Conservation (phyloP, 1,140 invertebrate genomes). For the Bombus haemorrhoidalis region DNA sequence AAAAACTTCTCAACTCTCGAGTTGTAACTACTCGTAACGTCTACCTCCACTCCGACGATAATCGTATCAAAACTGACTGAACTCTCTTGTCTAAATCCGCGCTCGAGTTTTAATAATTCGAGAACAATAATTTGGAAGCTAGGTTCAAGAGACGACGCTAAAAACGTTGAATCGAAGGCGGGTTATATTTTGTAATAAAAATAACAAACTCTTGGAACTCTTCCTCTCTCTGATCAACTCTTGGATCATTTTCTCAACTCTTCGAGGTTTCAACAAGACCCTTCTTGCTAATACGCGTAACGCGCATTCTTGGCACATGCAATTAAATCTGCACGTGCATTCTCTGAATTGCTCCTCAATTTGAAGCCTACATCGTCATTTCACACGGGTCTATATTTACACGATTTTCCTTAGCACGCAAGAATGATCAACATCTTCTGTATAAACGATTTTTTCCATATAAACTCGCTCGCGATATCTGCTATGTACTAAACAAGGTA, state of each 20-base stretch:
- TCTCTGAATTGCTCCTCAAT: background rate
- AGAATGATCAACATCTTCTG: background rate
- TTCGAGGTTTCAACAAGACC: no score
- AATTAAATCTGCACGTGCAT: no score
- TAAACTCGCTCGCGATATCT: background rate
- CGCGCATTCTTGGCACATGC: no score
- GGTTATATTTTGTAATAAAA: background rate
- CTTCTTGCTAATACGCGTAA: no score
- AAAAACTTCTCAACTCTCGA: background rate
- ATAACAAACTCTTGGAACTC: background rate
- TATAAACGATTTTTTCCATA: background rate
- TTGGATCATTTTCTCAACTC: no score
- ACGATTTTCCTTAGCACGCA: background rate
- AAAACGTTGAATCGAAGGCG: background rate
- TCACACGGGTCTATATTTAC: background rate
- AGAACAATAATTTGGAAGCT: background rate
- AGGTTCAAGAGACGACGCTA: background rate
- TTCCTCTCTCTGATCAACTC: no score
- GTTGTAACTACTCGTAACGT: conserved; percentile 2
- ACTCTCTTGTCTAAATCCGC: background rate
- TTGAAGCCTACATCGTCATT: background rate
- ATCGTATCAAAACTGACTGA: background rate
- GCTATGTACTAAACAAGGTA: no score
- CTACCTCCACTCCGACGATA: background rate
- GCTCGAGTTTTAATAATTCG: background rate